These are phyloP conservation scores for Pseudocheirus occidentalis DNA, from an alignment of 2,797 vertebrate genomes.

Conservation along the genomic window DNA sequence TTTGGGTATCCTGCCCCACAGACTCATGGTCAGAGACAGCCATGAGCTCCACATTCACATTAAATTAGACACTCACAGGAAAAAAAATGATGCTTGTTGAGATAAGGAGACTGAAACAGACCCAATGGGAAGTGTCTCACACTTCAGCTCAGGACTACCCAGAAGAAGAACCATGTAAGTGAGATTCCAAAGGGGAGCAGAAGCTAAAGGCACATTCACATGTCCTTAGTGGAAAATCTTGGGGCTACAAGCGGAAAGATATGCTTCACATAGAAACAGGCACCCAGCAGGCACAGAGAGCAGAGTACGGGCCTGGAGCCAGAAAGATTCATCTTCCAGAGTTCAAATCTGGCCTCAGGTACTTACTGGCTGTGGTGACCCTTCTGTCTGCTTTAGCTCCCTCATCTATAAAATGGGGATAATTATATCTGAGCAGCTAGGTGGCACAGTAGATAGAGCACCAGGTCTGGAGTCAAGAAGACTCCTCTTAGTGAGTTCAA, in stretches of 20 bases:
- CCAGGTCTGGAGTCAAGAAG: not conserved
- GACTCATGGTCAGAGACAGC: constrained; percentile 46
- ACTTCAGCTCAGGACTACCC: not conserved
- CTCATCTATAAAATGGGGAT: too few species aligned
- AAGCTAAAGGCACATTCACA: constrained; percentile 16
- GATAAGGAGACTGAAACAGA: constrained; percentile 29
- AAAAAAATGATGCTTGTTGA: constrained; percentile 17
- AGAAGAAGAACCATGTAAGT: not conserved
- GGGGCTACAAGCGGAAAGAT: not conserved
- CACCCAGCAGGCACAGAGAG: too few species aligned
- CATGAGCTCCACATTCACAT: constrained; percentile 37
- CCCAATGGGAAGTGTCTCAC: not conserved
- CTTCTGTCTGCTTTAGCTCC: too few species aligned
- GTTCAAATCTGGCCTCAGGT: too few species aligned
- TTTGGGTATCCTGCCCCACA: constrained; percentile 60
- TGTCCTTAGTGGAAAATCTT: not conserved
- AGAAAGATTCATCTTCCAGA: too few species aligned
- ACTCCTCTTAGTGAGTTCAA: not conserved
- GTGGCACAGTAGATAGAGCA: not conserved
- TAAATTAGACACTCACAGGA: constrained; percentile 36
- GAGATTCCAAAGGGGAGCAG: not conserved
- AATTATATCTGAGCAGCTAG: not conserved
- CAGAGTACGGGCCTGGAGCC: too few species aligned
- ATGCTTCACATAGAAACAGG: not conserved
- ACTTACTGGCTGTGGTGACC: too few species aligned